Evolutionary conservation across 2,113 vertebrate species (phyloP).

Genomic region (Dinomys branickii): DNA sequence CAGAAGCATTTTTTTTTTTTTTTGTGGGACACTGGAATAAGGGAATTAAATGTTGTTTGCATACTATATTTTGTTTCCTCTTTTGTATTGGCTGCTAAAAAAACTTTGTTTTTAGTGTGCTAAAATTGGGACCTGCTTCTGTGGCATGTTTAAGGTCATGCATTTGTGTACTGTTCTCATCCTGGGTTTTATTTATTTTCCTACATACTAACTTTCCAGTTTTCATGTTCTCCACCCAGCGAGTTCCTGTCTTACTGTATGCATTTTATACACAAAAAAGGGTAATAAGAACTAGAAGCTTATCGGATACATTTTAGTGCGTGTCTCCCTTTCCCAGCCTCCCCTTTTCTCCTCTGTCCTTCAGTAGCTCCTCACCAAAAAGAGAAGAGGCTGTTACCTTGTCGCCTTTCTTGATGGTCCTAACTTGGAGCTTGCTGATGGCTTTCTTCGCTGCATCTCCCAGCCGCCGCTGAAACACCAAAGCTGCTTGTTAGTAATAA

Average conservation of each 20-base stretch:
- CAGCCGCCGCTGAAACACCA: constrained; percentile 92
- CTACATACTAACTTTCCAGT: background rate
- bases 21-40: background rate
- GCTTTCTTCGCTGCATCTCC: constrained; percentile 99
- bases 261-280: background rate
- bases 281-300: background rate
- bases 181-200: background rate
- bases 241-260: background rate
- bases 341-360: background rate
- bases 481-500: constrained; percentile 74
- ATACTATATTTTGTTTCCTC: background rate
- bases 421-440: constrained; percentile 97
- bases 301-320: background rate
- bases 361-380: constrained; percentile 34
- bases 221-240: background rate
- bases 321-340: background rate
- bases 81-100: background rate
- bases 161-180: background rate
- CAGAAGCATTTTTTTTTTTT: background rate
- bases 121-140: background rate
- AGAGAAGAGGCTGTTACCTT: constrained; percentile 89
- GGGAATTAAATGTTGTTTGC: background rate
- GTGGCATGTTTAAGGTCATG: background rate
- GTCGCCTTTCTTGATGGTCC: constrained; percentile 97
- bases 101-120: no score